A percentile compares a stretch with the other conserved stretches of the same genome.
Evolutionary conservation across 2,113 vertebrate genomes (phyloP).

Genomic region (Romanogobio albipinnatus): DNA sequence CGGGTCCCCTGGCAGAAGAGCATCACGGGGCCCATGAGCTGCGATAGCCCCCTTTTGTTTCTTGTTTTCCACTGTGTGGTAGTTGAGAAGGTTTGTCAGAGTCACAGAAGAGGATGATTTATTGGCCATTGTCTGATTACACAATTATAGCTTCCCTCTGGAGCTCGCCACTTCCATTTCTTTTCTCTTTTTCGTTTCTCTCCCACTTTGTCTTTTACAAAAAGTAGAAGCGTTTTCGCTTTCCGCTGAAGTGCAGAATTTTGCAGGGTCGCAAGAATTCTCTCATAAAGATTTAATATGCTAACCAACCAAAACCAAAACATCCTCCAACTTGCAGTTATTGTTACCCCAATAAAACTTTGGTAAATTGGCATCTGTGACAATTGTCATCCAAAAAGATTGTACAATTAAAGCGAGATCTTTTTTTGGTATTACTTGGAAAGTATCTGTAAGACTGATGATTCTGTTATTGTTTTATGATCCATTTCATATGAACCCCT

Average conservation of each 20-base stretch:
- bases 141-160: constrained; percentile 35
- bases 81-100: constrained; percentile 25
- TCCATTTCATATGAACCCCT: too few relatives aligned
- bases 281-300: background rate
- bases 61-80: constrained; percentile 29
- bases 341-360: background rate
- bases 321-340: background rate
- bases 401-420: too few relatives aligned
- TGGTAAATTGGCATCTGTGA: background rate
- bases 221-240: background rate
- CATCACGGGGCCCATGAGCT: constrained; percentile 48
- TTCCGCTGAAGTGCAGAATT: background rate
- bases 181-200: constrained; percentile 3
- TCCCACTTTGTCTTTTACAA: background rate
- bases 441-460: too few relatives aligned
- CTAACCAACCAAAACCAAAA: background rate
- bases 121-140: constrained; percentile 45
- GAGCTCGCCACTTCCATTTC: background rate
- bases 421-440: too few relatives aligned
- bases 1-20: constrained; percentile 49
- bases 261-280: background rate
- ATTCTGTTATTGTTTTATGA: too few relatives aligned
- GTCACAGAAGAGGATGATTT: constrained; percentile 48
- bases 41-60: constrained; percentile 43
- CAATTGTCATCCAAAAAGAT: background rate